These are phyloP conservation scores for Elmis aenea DNA, from an alignment of 2,888 invertebrate genomes.

Conservation along the genomic window DNA sequence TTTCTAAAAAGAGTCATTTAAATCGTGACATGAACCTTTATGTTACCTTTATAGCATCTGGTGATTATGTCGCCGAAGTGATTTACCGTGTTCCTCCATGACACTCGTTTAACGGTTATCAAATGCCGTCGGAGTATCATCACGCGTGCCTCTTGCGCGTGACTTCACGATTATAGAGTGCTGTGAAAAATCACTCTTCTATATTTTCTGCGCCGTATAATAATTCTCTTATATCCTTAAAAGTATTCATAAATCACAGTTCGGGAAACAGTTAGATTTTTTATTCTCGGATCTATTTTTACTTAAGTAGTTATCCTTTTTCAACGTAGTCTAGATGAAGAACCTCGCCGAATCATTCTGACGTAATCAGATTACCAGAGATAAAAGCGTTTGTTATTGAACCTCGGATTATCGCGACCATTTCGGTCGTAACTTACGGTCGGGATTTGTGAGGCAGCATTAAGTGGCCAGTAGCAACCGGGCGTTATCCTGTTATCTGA, in stretches of 20 bases:
- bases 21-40: constrained; percentile 28
- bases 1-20: constrained; percentile 20
- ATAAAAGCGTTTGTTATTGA: constrained; percentile 42
- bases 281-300: constrained; percentile 6
- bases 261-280: not conserved
- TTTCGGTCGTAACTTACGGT: constrained; percentile 34
- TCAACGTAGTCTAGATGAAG: not conserved
- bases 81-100: constrained; percentile 27
- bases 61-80: constrained; percentile 24
- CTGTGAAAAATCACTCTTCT: constrained; percentile 25
- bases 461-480: constrained; percentile 37
- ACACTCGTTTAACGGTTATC: constrained; percentile 31
- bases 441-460: constrained; percentile 35
- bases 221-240: constrained; percentile 21
- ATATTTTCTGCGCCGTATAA: constrained; percentile 24
- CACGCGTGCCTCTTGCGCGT: constrained; percentile 29
- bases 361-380: constrained; percentile 42
- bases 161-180: constrained; percentile 25
- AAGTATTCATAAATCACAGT: constrained; percentile 17
- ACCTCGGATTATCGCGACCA: constrained; percentile 39
- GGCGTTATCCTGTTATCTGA: constrained; percentile 35
- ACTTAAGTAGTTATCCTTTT: not conserved
- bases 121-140: constrained; percentile 25
- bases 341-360: constrained; percentile 9
- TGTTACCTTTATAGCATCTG: constrained; percentile 25